These are phyloP conservation scores for Melitaea athalia DNA, from an alignment of 2,888 invertebrate species.

Conservation along the genomic window DNA sequence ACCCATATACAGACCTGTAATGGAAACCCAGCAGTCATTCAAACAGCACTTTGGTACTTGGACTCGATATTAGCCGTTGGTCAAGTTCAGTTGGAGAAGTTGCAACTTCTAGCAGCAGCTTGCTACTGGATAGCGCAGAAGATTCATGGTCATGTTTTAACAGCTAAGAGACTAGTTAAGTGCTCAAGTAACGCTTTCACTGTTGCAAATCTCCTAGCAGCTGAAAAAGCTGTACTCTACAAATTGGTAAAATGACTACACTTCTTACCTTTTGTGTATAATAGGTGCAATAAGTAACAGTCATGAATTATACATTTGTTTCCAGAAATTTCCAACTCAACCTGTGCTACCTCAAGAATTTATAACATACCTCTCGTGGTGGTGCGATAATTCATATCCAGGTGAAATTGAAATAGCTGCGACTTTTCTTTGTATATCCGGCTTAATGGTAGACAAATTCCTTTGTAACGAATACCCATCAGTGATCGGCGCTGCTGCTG, in stretches of 20 bases:
- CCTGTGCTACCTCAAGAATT: constrained; percentile 67
- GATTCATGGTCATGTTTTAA: constrained; percentile 50
- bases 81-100: constrained; percentile 49
- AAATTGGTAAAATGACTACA: constrained; percentile 52
- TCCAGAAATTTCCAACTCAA: constrained; percentile 61
- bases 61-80: constrained; percentile 54
- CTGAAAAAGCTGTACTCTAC: constrained; percentile 56
- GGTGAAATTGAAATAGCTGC: constrained; percentile 63
- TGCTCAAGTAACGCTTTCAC: constrained; percentile 55
- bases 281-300: too few species aligned
- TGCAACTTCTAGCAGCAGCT: constrained; percentile 66
- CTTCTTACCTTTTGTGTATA: not conserved
- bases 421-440: constrained; percentile 63
- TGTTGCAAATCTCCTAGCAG: constrained; percentile 44
- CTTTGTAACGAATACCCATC: constrained; percentile 60
- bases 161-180: constrained; percentile 53
- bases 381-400: constrained; percentile 50
- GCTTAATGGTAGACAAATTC: constrained; percentile 56
- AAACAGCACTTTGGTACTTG: constrained; percentile 66
- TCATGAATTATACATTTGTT: not conserved
- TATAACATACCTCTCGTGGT: constrained; percentile 64
- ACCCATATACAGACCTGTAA: constrained; percentile 47
- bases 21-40: constrained; percentile 61
- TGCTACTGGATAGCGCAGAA: constrained; percentile 73
- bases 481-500: constrained; percentile 60